Base-by-base conservation (phyloP, 2,113 vertebrate genomes). In the Nothoprocta pentlandii region DNA sequence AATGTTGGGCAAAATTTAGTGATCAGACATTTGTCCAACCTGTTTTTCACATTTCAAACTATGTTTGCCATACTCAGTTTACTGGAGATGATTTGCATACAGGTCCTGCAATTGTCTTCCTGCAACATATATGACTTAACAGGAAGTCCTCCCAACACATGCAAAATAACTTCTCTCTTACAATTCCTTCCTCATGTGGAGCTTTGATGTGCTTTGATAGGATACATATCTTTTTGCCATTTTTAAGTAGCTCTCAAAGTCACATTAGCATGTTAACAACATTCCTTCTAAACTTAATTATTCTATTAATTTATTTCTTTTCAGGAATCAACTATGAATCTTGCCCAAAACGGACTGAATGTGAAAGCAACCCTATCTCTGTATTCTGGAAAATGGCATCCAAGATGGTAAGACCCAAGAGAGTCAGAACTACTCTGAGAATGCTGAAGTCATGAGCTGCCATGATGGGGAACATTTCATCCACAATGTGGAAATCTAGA, bases 361-460 rank as follows among this genome's bases (percentile, higher is more conserved):
- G 98, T 87, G 81, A 62, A 14, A 95, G 66, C 58, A 98, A 97
- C 70, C 63, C 97, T 0, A 1, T 7, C 4, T 86, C 94, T 15
- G 84, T 98, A 22, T 98, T 98, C 92, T 98, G 98, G 98, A 96
- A 94, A 62, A 36, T 56, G 21, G 84, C 97, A 51, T 98, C 98
- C 54, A 94, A 93, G 71, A 93, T 70, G 88, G 98, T 98, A 96
- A 96, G 98, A 94, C 59, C 14, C 66, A 49, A 49, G 49, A 41
- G 68, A 89, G 11, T 66, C 74, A 59, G 75, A 47, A 32, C 0
- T 2, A 68, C 75, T 32, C 36, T 12, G 15, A 58, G 56, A 30
- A 56, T 2, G 0, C 44, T 54, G 30, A 76, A 54, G 34, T 73
- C 49, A 73, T 5, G 36, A 26, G 69, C 34, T 19, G 49, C 39